A percentile compares a stretch with the other conserved stretches of the same genome.
Conservation (phyloP, 2,888 invertebrate genomes). For the Gymnocheta viridis region DNA sequence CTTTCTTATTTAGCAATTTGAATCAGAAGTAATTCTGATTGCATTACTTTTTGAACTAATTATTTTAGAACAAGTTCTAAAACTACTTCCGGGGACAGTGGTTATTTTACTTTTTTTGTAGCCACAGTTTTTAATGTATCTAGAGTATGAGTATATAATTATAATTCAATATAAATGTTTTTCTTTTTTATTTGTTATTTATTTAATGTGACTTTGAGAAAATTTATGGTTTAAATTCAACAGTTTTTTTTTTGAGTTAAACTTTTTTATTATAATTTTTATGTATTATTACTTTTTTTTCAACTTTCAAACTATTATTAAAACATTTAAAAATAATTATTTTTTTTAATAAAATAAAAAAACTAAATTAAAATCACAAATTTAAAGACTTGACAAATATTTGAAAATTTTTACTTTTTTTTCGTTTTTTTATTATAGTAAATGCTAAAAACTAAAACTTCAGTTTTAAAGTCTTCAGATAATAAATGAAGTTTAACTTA, state of each 20-base stretch:
- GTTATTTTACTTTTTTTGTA: constrained; percentile 11
- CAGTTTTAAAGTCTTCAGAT: constrained; percentile 66
- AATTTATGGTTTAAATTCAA: constrained; percentile 30
- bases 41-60: background rate
- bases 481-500: constrained; percentile 39
- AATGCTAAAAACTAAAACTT: constrained; percentile 55
- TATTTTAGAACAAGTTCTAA: background rate
- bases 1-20: too few relatives aligned
- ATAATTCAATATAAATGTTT: constrained; percentile 3
- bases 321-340: constrained; percentile 27
- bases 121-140: constrained; percentile 1
- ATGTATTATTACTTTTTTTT: background rate
- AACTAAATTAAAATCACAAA: constrained; percentile 82
- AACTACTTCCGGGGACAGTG: background rate
- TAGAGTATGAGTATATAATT: background rate
- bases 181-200: background rate
- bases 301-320: constrained; percentile 12
- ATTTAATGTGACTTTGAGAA: constrained; percentile 46
- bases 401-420: constrained; percentile 42
- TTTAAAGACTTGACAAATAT: constrained; percentile 80
- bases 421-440: constrained; percentile 27
- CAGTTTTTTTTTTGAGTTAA: background rate
- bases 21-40: too few relatives aligned
- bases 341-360: constrained; percentile 59
- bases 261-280: background rate